These are phyloP conservation scores for Mohoua ochrocephala DNA, from an alignment of 2,113 vertebrate species.

Conservation along the genomic window DNA sequence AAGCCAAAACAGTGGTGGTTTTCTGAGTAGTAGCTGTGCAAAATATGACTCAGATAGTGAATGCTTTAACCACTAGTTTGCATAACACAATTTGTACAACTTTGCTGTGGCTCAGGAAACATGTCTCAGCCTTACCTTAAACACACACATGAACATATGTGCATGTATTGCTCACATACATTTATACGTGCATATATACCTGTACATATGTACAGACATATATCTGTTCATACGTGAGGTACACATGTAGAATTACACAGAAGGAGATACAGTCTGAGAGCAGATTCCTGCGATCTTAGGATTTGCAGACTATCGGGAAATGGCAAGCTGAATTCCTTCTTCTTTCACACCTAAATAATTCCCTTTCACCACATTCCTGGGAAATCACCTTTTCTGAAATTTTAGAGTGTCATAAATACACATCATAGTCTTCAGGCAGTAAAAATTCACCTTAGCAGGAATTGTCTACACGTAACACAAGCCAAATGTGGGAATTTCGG, in stretches of 20 bases:
- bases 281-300: background rate
- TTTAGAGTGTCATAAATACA: background rate
- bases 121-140: background rate
- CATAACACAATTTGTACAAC: background rate
- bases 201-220: background rate
- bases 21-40: background rate
- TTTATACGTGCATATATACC: background rate
- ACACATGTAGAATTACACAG: background rate
- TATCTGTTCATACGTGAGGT: background rate
- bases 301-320: background rate
- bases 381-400: background rate
- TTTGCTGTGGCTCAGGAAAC: background rate
- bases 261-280: background rate
- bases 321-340: background rate
- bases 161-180: rapidly evolving
- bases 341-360: background rate
- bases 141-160: background rate
- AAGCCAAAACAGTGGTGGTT: background rate
- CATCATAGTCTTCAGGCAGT: background rate
- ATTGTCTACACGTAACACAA: background rate
- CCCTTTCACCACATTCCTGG: background rate
- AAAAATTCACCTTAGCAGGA: background rate
- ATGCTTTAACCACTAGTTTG: background rate
- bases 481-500: background rate
- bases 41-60: background rate